A percentile compares a stretch with the other conserved stretches of the same genome.
Conservation (phyloP, 2,113 vertebrate genomes). For the Parus major region DNA sequence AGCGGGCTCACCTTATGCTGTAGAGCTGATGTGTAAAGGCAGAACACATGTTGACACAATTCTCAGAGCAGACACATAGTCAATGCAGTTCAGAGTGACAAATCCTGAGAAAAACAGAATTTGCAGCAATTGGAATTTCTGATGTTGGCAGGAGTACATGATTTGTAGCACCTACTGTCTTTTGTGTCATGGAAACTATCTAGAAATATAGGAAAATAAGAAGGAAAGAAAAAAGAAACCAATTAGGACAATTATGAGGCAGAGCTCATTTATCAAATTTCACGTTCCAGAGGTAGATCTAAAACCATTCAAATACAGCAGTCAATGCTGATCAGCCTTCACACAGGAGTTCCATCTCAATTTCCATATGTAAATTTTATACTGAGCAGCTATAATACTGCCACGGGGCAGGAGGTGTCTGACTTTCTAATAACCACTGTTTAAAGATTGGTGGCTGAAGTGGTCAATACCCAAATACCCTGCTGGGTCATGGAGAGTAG, state of each 20-base stretch:
- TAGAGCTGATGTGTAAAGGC: background rate
- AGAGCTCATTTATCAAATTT: background rate
- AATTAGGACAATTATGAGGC: background rate
- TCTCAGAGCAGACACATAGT: background rate
- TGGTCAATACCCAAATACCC: background rate
- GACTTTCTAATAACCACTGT: background rate
- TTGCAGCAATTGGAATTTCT: background rate
- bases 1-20: background rate
- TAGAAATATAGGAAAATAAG: background rate
- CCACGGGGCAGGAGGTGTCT: background rate
- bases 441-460: background rate
- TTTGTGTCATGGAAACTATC: background rate
- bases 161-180: background rate
- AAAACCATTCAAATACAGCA: background rate
- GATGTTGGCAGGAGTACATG: background rate
- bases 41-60: accelerated
- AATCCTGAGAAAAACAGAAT: background rate
- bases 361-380: background rate
- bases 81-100: background rate
- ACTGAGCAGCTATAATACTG: background rate
- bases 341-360: background rate
- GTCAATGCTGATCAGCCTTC: accelerated
- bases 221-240: background rate
- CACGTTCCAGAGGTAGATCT: background rate
- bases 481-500: background rate